phyloP scores from a whole-genome alignment of 2,113 vertebrate species.

The Stigmatopora nigra region DNA sequence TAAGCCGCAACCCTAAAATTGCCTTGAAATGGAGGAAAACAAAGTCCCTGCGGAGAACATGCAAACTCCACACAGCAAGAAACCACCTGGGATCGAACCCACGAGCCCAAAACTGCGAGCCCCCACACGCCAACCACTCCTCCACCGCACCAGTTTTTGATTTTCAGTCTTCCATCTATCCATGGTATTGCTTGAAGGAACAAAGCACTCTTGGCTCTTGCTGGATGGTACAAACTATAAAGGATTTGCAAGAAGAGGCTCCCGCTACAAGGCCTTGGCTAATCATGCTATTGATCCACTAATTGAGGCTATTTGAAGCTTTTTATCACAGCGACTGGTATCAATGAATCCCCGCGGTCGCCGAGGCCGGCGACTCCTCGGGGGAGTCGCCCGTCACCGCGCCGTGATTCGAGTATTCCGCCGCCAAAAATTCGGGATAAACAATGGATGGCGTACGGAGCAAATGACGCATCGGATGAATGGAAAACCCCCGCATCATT shows the following conservation, averaged over 20 bases:
- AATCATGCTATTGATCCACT: slow-evolving; percentile 75
- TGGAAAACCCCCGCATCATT: slow-evolving; percentile 28
- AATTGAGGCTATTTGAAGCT: slow-evolving; percentile 69
- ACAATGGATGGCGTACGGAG: slow-evolving; percentile 40
- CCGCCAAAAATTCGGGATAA: slow-evolving; percentile 31
- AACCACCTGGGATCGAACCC: no score
- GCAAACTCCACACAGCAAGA: no score
- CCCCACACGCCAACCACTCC: no score
- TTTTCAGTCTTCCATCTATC: not conserved
- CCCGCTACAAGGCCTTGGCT: slow-evolving; percentile 72
- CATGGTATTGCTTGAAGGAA: slow-evolving; percentile 26
- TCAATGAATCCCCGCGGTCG: slow-evolving; percentile 58
- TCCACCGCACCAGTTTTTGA: no score
- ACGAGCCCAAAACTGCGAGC: no score
- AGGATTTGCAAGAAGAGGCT: slow-evolving; percentile 66
- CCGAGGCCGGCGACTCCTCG: slow-evolving; percentile 48
- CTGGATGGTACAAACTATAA: slow-evolving; percentile 42
- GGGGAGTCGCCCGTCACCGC: slow-evolving; percentile 44
- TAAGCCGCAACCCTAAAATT: no score
- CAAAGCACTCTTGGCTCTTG: slow-evolving; percentile 47
- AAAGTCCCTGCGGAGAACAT: no score
- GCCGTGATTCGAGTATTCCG: slow-evolving; percentile 58
- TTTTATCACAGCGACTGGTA: slow-evolving; percentile 65
- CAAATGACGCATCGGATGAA: slow-evolving; percentile 51
- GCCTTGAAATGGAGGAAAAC: no score